These are phyloP conservation scores for Pomacea canaliculata DNA, from an alignment of 2,888 invertebrate genomes.

Conservation along the genomic window DNA sequence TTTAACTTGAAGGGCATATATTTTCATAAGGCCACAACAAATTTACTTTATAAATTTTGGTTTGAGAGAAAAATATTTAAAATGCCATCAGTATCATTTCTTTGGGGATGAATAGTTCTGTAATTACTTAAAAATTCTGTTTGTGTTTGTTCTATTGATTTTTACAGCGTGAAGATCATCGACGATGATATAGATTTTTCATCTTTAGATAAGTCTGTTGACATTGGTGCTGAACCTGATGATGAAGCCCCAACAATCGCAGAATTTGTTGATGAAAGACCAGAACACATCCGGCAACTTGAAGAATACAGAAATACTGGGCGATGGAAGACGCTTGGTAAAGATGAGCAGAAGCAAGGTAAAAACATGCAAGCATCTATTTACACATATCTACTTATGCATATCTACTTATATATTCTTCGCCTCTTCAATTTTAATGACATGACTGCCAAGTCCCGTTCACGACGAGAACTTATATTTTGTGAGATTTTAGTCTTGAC, in stretches of 20 bases:
- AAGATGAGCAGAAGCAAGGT: constrained; percentile 29
- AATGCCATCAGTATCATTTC: too few relatives aligned
- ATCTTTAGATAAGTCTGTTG: constrained; percentile 75
- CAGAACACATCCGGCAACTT: constrained; percentile 74
- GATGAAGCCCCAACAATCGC: constrained; percentile 93
- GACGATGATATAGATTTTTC: constrained; percentile 85
- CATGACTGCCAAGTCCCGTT: too few relatives aligned
- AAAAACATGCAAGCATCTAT: too few relatives aligned
- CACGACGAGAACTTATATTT: too few relatives aligned
- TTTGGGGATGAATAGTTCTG: neutral
- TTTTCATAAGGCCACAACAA: too few relatives aligned
- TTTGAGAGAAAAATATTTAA: too few relatives aligned
- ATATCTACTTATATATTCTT: too few relatives aligned
- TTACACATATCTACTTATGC: too few relatives aligned
- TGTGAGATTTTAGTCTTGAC: too few relatives aligned
- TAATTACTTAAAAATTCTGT: neutral
- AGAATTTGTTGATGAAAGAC: constrained; percentile 87
- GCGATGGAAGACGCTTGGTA: constrained; percentile 50
- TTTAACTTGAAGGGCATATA: too few relatives aligned
- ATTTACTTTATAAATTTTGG: too few relatives aligned
- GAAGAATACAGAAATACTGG: constrained; percentile 55
- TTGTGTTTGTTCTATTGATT: neutral
- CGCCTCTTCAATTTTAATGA: too few relatives aligned
- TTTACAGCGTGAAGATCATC: constrained; percentile 78
- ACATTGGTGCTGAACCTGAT: constrained; percentile 77